Base-by-base conservation (phyloP, 1,140 invertebrate species). In the Drosophila cardini region DNA sequence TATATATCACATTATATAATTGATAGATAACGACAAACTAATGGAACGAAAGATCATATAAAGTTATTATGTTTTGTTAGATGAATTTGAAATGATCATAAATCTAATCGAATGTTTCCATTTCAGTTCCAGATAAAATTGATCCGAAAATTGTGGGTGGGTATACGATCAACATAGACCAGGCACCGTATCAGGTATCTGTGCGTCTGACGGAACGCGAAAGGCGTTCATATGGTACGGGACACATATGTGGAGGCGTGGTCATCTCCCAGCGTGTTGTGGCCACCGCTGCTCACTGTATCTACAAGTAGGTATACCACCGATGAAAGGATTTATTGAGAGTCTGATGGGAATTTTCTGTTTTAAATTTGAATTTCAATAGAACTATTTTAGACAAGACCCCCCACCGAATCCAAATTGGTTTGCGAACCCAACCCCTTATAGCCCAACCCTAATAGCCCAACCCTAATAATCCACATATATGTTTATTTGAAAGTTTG, bases 241-340 rank as follows among this genome's bases (percentile, higher is more conserved):
- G 90, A 0, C 94, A 95, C 65, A 80, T 93, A 16, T 95, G 95
- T 76, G 95, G 95, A 7, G 95, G 94, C 0, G 89, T 93, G 1
- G 93, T 95, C 3, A 92, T 95, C 10, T 92, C 92, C 9, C 80
- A 91, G 13, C 93, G 93, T 34, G 90, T 94, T 26, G 90, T 96
- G n/a, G 72, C 95, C 5, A 95, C 95, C 21, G 95, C 95, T 9
- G 95, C 95, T 4, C 95, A 96, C 84, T 96, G 95, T 85, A 43
- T 65, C 1, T 62, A 68, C 15, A 76, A 78, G 90, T 91, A 45
- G 56, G 89, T 68, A 9, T 18, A 65, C 5, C 0, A n/a, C 21
- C 1, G 21, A 5, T 26, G 4, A 26, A n/a, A n/a, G n/a, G n/a
- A n/a, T n/a, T n/a, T n/a, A n/a, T n/a, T n/a, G n/a, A n/a, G n/a